Percentiles rank a stretch among this genome's conserved stretches.
Conservation (phyloP, 2,113 vertebrate species). For the Xenopus tropicalis region DNA sequence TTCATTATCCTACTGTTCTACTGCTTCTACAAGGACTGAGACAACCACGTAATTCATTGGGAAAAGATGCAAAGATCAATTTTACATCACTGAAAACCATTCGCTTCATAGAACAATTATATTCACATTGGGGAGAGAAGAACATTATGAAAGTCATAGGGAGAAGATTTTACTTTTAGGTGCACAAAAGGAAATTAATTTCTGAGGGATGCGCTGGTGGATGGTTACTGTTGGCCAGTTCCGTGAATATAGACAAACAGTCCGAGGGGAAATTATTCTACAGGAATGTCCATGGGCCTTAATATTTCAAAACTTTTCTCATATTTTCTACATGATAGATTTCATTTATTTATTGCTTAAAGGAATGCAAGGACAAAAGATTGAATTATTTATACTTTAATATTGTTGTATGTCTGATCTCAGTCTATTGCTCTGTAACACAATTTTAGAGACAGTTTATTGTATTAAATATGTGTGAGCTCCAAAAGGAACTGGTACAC, state of each 20-base stretch:
- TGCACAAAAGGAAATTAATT: constrained; percentile 20
- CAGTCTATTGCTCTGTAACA: background rate
- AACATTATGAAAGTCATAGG: constrained; percentile 11
- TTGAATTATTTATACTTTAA: constrained; percentile 17
- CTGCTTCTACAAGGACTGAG: background rate
- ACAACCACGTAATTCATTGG: constrained; percentile 23
- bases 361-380: constrained; percentile 17
- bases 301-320: constrained; percentile 19
- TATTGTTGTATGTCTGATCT: constrained; percentile 1
- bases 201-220: background rate
- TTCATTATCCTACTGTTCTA: constrained; percentile 5
- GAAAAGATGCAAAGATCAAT: constrained; percentile 34
- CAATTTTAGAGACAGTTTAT: background rate
- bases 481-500: background rate
- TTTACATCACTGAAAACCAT: constrained; percentile 29
- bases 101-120: constrained; percentile 22
- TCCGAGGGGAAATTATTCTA: constrained; percentile 39
- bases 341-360: constrained; percentile 34
- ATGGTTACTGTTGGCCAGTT: constrained; percentile 26
- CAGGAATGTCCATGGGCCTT: constrained; percentile 25
- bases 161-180: background rate
- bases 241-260: constrained; percentile 41
- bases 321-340: constrained; percentile 35
- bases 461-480: background rate
- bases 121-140: constrained; percentile 22